Base-by-base conservation (phyloP, 2,113 vertebrate genomes). In the Chaetops frenatus region DNA sequence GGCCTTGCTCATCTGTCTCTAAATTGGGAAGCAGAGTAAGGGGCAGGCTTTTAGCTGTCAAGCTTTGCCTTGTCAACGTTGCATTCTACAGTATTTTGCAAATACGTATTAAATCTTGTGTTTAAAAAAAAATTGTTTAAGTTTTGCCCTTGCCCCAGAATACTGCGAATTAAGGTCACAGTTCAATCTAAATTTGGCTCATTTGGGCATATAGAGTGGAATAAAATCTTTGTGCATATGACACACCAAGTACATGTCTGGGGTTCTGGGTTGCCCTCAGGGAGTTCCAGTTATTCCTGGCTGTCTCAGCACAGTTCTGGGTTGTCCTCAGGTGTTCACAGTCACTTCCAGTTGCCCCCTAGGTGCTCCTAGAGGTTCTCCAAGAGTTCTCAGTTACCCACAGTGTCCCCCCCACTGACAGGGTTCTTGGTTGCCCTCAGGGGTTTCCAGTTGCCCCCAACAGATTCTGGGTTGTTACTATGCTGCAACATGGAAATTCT, bases 371-470 rank as follows among this genome's bases (percentile, higher is more conserved):
- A 31, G n/a, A 58, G 23, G 27, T 36, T 18, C 17, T 83, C 22
- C 15, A 56, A n/a, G 71, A 62, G 10, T 56, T 56, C 18, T 14
- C 35, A 69, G 35, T 42, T 48, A 54, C 7, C 17, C 25, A 25
- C 9, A 17, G 62, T 42, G 76, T 40, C 7, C 7, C 10, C 3
- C 29, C 4, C 2, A 0, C 18, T 2, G 0, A 54, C 48, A 61
- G 6, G 16, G 31, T 36, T 61, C 10, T 54, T 69, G 2, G 5
- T 31, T 76, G 35, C 47, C 10, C 5, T 42, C 33, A 33, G 8
- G 15, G 22, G 8, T 56, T 69, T 42, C 54, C 48, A 33, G 42
- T 48, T 62, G 40, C 6, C 22, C 23, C 23, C 12, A 12, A 19
- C 10, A 56, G 27, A 27, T 56, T 77, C 8, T 62, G 27, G 2